phyloP scores from a whole-genome alignment of 2,797 vertebrate genomes.

The Phoeniculus purpureus region DNA sequence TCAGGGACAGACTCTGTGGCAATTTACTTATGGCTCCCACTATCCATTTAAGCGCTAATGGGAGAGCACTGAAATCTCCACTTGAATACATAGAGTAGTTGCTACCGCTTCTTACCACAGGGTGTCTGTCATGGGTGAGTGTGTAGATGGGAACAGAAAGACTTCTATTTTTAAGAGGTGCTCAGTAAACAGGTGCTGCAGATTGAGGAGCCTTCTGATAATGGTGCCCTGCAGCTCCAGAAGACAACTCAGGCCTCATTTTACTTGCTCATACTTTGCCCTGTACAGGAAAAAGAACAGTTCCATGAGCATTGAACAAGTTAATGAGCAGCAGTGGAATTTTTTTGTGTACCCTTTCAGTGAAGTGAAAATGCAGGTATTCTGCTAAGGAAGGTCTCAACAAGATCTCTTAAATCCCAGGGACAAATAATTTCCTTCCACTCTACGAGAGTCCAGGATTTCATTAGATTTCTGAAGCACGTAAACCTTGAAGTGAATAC shows the following conservation, averaged over 20 bases:
- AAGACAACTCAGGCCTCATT: neutral
- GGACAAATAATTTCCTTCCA: neutral
- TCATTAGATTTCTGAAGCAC: neutral
- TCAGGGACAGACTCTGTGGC: neutral
- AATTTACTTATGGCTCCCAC: neutral
- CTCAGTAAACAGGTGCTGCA: neutral
- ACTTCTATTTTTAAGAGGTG: neutral
- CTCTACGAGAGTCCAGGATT: neutral
- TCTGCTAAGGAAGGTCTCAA: neutral
- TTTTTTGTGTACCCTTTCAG: neutral
- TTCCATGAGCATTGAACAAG: neutral
- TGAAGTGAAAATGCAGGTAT: neutral
- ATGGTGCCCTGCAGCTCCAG: rapidly evolving
- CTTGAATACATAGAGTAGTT: neutral
- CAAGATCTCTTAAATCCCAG: neutral
- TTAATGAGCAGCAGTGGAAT: neutral
- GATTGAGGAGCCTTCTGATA: neutral
- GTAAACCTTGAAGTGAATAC: neutral
- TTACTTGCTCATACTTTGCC: neutral
- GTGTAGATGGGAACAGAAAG: neutral
- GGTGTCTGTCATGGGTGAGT: neutral
- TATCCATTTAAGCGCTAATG: neutral
- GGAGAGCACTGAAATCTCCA: neutral
- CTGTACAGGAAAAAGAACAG: neutral
- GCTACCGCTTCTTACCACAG: neutral